Evolutionary conservation across 23 tunicate genomes (phyloP).

Genomic region (Pegea sp.): DNA sequence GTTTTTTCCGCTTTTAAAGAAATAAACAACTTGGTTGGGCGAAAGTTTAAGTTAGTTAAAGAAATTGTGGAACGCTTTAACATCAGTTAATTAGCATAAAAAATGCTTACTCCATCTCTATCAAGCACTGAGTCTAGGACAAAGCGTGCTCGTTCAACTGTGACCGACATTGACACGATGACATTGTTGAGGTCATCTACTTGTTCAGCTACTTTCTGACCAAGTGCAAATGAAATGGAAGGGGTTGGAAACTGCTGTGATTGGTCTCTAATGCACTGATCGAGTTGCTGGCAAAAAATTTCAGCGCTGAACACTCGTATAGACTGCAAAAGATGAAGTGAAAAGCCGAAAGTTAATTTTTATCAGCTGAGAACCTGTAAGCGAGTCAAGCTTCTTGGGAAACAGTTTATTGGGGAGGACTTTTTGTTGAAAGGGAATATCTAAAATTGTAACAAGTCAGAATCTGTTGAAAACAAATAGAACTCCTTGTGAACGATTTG

Average conservation of each 20-base stretch:
- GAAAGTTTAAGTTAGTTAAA: not conserved
- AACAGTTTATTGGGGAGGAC: not conserved
- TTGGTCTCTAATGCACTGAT: not conserved
- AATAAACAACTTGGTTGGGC: too few species aligned
- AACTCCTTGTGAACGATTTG: not conserved
- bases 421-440: constrained; percentile 7
- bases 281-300: constrained; percentile 15
- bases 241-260: constrained; percentile 4
- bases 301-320: constrained; percentile 34
- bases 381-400: not conserved
- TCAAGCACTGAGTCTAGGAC: constrained; percentile 16
- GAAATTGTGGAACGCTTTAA: not conserved
- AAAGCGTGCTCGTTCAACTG: constrained; percentile 28
- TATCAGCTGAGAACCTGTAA: not conserved
- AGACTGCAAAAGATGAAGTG: constrained; percentile 14
- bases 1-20: too few species aligned
- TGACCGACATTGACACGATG: constrained; percentile 26
- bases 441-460: constrained; percentile 1
- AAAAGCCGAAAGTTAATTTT: not conserved
- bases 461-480: not conserved
- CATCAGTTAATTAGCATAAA: not conserved
- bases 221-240: constrained; percentile 17
- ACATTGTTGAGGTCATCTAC: constrained; percentile 1
- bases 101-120: not conserved
- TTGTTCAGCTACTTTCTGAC: constrained; percentile 14